phyloP scores from a whole-genome alignment of 2,888 invertebrate species.

The Orchesellides sinensis region DNA sequence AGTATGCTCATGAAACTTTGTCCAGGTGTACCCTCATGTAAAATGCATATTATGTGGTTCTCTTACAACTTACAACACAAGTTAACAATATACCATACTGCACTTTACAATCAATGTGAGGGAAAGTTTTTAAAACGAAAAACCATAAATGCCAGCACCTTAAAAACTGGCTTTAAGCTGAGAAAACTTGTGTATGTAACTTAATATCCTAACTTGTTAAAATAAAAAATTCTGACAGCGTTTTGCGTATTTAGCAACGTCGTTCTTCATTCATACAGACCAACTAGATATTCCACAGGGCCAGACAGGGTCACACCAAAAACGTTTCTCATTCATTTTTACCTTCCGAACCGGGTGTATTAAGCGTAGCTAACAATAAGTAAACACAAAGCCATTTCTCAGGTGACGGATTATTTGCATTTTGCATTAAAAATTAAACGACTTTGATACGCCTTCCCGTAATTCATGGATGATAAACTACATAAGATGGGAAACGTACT shows the following conservation, averaged over 20 bases:
- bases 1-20: not conserved
- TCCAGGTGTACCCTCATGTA: not conserved
- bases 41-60: slow-evolving; percentile 29
- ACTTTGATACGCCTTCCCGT: slow-evolving; percentile 21
- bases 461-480: not conserved
- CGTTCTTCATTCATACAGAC: not conserved
- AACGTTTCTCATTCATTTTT: slow-evolving; percentile 34
- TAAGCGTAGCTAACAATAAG: slow-evolving; percentile 54
- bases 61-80: slow-evolving; percentile 42
- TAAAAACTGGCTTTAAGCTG: too few species aligned
- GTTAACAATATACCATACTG: slow-evolving; percentile 61
- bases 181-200: too few species aligned
- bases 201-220: too few species aligned
- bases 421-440: slow-evolving; percentile 62
- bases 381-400: slow-evolving; percentile 42
- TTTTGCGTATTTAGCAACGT: not conserved
- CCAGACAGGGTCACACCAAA: slow-evolving; percentile 26
- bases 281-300: slow-evolving; percentile 3
- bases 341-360: slow-evolving; percentile 8
- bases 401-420: slow-evolving; percentile 61
- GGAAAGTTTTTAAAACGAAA: too few species aligned
- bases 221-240: not conserved
- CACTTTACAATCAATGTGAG: slow-evolving; percentile 25
- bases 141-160: too few species aligned
- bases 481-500: not conserved